phyloP scores from a whole-genome alignment of 2,113 vertebrate genomes.

The Hepsetus odoe region DNA sequence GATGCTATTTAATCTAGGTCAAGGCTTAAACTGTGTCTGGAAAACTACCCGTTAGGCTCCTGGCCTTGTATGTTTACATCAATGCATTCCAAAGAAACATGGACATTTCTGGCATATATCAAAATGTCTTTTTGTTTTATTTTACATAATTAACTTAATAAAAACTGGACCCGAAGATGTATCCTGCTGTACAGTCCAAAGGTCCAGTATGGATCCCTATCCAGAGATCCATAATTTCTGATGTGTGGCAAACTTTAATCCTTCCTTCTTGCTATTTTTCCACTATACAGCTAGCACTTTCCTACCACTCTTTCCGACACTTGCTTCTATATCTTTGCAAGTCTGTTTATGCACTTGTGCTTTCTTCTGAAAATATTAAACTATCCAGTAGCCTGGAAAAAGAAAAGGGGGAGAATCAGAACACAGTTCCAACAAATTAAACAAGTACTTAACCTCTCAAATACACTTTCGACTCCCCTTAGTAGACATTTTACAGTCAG shows the following conservation, averaged over 20 bases:
- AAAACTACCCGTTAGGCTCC: constrained; percentile 1
- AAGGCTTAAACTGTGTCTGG: background rate
- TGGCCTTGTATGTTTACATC: background rate
- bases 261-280: constrained; percentile 39
- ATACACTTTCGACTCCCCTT: too few relatives aligned
- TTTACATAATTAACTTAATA: constrained; percentile 29
- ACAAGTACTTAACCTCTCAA: too few relatives aligned
- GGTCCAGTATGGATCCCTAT: constrained; percentile 46
- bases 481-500: too few relatives aligned
- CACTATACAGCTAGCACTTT: background rate
- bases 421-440: too few relatives aligned
- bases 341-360: background rate
- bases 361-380: background rate
- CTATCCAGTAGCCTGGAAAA: too few relatives aligned
- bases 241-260: constrained; percentile 36
- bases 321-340: background rate
- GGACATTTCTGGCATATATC: constrained; percentile 36
- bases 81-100: constrained; percentile 15
- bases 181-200: constrained; percentile 13
- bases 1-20: background rate
- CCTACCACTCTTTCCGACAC: too few relatives aligned
- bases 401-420: too few relatives aligned
- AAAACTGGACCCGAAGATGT: constrained; percentile 29
- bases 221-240: constrained; percentile 43
- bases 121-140: constrained; percentile 16